Evolutionary conservation across 2,797 vertebrate species (phyloP).

Genomic region (Cirrhinus mrigala): DNA sequence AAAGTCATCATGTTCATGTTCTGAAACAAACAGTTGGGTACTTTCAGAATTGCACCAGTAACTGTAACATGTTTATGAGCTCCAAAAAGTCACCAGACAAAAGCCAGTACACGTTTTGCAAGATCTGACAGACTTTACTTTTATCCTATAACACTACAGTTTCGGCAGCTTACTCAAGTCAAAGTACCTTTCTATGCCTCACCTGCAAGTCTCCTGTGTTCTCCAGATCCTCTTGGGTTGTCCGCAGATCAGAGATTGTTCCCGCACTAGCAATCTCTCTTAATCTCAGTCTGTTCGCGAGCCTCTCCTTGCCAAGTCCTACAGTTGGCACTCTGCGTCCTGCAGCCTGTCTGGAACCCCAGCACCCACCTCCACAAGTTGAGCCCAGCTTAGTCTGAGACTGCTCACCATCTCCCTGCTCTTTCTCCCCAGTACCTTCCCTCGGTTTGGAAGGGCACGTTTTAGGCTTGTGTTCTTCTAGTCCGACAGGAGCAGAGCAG

Average conservation of each 20-base stretch:
- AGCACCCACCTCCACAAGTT: conserved; percentile 73
- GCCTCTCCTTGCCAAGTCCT: conserved; percentile 87
- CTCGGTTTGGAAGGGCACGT: conserved; percentile 79
- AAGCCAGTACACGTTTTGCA: not conserved
- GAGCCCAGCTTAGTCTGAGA: conserved; percentile 78
- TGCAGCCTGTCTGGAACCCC: conserved; percentile 77
- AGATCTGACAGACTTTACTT: not conserved
- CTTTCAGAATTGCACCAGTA: not conserved
- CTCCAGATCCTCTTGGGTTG: conserved; percentile 84
- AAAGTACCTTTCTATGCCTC: conserved; percentile 45
- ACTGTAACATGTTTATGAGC: not conserved
- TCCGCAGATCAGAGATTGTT: conserved; percentile 89
- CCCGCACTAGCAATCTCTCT: conserved; percentile 89
- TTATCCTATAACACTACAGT: not conserved
- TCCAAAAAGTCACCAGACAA: not conserved
- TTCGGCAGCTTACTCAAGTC: not conserved
- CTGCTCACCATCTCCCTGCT: conserved; percentile 72
- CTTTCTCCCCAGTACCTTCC: conserved; percentile 75
- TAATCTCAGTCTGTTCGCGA: conserved; percentile 86
- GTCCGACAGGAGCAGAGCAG: conserved; percentile 78
- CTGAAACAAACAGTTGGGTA: conserved; percentile 68
- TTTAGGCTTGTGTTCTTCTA: conserved; percentile 78
- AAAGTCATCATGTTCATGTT: conserved; percentile 92
- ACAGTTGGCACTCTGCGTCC: conserved; percentile 81
- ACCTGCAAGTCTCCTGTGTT: conserved; percentile 94